A percentile compares a stretch with the other conserved stretches of the same genome.
Conservation (phyloP, 2,113 vertebrate species). For the Uria lomvia region DNA sequence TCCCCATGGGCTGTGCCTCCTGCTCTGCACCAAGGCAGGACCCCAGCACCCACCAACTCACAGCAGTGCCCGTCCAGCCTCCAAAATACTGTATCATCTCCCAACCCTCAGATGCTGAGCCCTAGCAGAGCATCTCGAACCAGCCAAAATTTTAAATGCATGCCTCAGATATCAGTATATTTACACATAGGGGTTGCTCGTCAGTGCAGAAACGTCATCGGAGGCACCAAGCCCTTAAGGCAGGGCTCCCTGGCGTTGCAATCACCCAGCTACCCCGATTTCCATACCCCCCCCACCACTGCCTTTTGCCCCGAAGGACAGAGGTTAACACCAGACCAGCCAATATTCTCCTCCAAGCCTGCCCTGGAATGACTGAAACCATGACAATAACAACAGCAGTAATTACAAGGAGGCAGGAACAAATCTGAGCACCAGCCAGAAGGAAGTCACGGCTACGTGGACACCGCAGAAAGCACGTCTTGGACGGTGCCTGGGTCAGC, state of each 20-base stretch:
- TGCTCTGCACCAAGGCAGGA: background rate
- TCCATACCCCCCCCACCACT: background rate
- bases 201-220: background rate
- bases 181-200: background rate
- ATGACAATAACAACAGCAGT: background rate
- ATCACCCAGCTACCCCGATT: background rate
- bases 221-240: background rate
- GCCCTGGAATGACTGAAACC: background rate
- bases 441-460: rapidly evolving
- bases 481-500: rapidly evolving
- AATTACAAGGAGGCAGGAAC: background rate
- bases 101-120: background rate
- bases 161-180: background rate
- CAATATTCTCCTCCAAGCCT: background rate
- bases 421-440: background rate
- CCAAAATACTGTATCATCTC: background rate
- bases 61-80: background rate
- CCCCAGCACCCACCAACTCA: background rate
- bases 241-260: background rate
- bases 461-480: background rate
- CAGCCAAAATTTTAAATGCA: background rate
- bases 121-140: background rate
- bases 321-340: background rate
- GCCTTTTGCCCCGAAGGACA: background rate
- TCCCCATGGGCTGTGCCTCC: background rate